Evolutionary conservation across 2,113 vertebrate genomes (phyloP), one percentile per base, ranked within the genome.

Genomic region (Myiozetetes cayanensis): DNA sequence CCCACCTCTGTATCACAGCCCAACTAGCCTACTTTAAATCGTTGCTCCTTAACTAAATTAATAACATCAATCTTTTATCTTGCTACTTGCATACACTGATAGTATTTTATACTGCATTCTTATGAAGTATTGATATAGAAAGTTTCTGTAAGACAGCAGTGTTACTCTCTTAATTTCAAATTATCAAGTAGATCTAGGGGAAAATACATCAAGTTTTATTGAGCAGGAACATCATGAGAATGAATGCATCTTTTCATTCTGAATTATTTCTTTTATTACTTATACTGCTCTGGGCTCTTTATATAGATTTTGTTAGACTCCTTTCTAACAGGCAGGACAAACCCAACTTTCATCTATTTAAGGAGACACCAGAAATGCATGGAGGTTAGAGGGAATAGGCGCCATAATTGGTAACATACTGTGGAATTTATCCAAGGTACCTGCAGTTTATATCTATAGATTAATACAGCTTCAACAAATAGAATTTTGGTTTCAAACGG

Each of bases 151-250:
- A 82, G 41, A 65, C 37, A 89, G 55, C 47, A 82, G 27, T 46
- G 27, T 52, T 77, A 71, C 49, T 70, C 50, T 78, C 87, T 73
- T 82, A 85, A 74, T 81, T 96, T 91, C 84, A 84, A 92, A 89
- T 93, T 86, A 83, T 46, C 74, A 75, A 46, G 37, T 56, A 89
- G 67, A 82, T 46, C n/a, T 47, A 35, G n/a, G 58, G 76, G 20
- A 91, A 95, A 77, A 20, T 44, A 16, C 8, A 28, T 58, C 37
- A 56, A 39, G 31, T 84, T 89, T 79, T 92, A 84, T 33, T 92
- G 71, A 81, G 52, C 11, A 47, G 46, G 15, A 77, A 21, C 52
- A 72, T 81, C 44, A 23, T 62, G 24, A 55, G 73, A 41, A 68
- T 43, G 73, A 41, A 68, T 43, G 27, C 14, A 19, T 14, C 49